Evolutionary conservation across 2,888 invertebrate genomes (phyloP), one percentile per base, ranked within the genome.

Genomic region (Diplazon laetatorius): DNA sequence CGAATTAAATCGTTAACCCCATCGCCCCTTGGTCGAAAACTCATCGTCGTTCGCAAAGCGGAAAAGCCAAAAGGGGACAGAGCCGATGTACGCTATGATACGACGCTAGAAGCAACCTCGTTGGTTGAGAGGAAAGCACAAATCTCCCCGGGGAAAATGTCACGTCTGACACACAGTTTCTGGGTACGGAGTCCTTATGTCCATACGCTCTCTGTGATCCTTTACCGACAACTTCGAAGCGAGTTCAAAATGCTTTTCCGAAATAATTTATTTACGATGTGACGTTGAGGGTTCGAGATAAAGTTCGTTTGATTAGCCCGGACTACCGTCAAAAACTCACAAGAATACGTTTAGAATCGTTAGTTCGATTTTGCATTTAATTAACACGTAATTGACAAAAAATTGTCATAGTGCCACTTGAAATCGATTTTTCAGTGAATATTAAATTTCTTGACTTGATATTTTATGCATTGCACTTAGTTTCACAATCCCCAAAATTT

Each of bases 201-300:
- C 14, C 14, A 39, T 25, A 37, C 60, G 14, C 9, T 42, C 20
- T 20, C n/a, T 30, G 10, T 14, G 52, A 42, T 42, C 71, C 71
- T 25, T 62, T 63, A 52, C 39, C 57, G 50, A 63, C 59, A 72
- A 62, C 55, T 68, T 18, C 66, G 18, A 46, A 42, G 52, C 59
- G 30, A 46, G 48, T n/a, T 42, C 55, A 39, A 52, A 69, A 63
- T 46, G 62, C 39, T 63, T 69, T 46, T 65, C 55, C 57, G 57
- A 62, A 68, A 69, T 73, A 65, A 73, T 48, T 78, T 73, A 73
- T 78, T 73, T 69, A 65, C 22, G 52, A 18, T 65, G 50, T 37
- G 22, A n/a, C 46, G 44, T 25, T 35, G 37, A 25, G 30, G 52
- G 14, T 46, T 16, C 14, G 25, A 4, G 37, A 35, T n/a, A 50